Conservation (phyloP, 2,888 invertebrate species). For the Nomada ferruginata region DNA sequence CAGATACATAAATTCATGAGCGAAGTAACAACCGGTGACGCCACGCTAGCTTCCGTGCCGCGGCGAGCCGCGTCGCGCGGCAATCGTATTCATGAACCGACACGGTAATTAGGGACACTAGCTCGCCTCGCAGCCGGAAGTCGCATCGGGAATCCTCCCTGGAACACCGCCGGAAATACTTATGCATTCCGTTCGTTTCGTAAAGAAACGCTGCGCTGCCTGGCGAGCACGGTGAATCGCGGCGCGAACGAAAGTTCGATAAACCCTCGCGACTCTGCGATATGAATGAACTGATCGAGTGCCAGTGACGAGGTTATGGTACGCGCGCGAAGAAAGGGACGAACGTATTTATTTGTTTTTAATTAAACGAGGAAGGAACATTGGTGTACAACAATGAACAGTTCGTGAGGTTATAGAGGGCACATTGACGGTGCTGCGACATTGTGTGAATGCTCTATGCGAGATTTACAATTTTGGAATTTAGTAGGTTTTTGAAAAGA, state of each 20-base stretch:
- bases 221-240: constrained; percentile 67
- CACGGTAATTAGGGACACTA: constrained; percentile 84
- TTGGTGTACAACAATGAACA: too few relatives aligned
- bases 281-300: not conserved
- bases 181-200: constrained; percentile 83
- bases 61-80: constrained; percentile 67
- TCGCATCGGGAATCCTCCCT: constrained; percentile 83
- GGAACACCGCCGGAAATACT: constrained; percentile 83
- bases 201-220: constrained; percentile 73
- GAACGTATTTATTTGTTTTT: too few relatives aligned
- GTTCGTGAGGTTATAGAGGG: too few relatives aligned
- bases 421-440: too few relatives aligned
- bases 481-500: too few relatives aligned
- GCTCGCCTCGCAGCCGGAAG: constrained; percentile 83
- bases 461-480: too few relatives aligned
- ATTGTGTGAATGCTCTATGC: too few relatives aligned
- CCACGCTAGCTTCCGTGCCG: constrained; percentile 84
- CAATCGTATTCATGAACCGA: constrained; percentile 84
- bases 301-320: too few relatives aligned
- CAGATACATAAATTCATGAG: constrained; percentile 84
- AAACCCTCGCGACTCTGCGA: constrained; percentile 42
- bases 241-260: constrained; percentile 59
- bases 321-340: too few relatives aligned
- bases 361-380: too few relatives aligned
- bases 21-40: constrained; percentile 83